phyloP scores from a whole-genome alignment of 2,888 invertebrate genomes.

The Folsomia manolachei region DNA sequence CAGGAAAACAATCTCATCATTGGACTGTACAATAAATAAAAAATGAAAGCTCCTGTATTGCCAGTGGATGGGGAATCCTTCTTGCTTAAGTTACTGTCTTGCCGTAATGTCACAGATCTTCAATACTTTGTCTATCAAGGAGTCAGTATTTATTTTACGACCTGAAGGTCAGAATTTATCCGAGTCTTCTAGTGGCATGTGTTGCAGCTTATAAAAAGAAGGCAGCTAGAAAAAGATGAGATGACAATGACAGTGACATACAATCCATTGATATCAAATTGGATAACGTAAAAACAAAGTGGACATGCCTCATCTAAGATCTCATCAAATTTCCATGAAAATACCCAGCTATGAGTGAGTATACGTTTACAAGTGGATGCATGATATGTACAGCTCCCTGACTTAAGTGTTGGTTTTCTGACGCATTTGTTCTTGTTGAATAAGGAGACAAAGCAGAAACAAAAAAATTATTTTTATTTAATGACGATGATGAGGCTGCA shows the following conservation, averaged over 20 bases:
- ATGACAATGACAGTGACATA: constrained; percentile 15
- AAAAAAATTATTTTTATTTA: neutral
- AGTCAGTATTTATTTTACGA: neutral
- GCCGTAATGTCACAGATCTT: neutral
- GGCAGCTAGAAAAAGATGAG: constrained; percentile 1
- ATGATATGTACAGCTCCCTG: constrained; percentile 2
- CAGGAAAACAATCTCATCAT: constrained; percentile 1
- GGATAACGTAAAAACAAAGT: constrained; percentile 21
- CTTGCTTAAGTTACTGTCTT: neutral
- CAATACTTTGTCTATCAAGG: neutral
- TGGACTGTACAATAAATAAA: neutral
- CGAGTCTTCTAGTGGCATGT: too few species aligned
- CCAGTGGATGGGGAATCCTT: too few species aligned
- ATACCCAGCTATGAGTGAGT: too few species aligned
- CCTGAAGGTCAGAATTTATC: neutral
- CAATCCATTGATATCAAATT: constrained; percentile 22
- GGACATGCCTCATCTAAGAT: constrained; percentile 18
- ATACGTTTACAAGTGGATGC: too few species aligned
- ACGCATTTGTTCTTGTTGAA: neutral
- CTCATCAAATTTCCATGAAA: constrained; percentile 12
- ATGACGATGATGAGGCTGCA: constrained; percentile 17
- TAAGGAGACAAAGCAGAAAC: neutral
- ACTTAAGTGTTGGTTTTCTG: neutral
- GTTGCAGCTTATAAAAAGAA: too few species aligned
- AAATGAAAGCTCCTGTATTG: neutral